These are phyloP conservation scores for Hydraecia micacea DNA, from an alignment of 2,888 invertebrate species.

Conservation along the genomic window DNA sequence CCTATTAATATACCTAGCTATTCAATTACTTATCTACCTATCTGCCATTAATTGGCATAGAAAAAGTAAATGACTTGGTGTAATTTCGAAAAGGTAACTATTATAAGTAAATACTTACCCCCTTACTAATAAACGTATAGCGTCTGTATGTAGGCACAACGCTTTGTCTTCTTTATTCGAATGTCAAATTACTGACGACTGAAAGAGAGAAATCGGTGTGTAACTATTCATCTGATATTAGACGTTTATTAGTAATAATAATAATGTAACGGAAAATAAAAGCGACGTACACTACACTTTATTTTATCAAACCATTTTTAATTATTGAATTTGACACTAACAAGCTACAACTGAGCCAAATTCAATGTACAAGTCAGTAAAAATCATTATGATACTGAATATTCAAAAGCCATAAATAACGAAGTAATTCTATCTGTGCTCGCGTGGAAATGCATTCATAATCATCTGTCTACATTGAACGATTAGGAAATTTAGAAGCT, in stretches of 20 bases:
- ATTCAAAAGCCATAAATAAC: conserved; percentile 40
- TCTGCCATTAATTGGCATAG: not conserved
- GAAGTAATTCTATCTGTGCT: conserved; percentile 39
- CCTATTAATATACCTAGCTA: not conserved
- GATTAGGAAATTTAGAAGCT: conserved; percentile 58
- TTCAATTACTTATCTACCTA: not conserved
- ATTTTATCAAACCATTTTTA: not conserved
- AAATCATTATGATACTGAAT: conserved; percentile 31
- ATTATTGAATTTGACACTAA: conserved; percentile 2
- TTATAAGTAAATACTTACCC: too few species aligned
- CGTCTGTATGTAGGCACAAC: too few species aligned
- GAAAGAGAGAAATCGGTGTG: too few species aligned
- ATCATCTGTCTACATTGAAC: conserved; percentile 46
- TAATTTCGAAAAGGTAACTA: not conserved
- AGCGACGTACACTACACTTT: not conserved
- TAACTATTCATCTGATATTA: too few species aligned
- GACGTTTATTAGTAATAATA: too few species aligned
- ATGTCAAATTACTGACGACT: too few species aligned
- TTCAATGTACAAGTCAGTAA: conserved; percentile 26
- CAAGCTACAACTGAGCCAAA: conserved; percentile 7
- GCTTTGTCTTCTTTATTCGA: too few species aligned
- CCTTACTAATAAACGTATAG: too few species aligned
- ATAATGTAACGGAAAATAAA: conserved; percentile 16
- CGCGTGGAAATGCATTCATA: conserved; percentile 46
- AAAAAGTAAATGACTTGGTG: not conserved